Percentiles rank a stretch among this genome's conserved stretches.
Conservation (phyloP, 2,797 vertebrate genomes). For the Moxostoma hubbsi region DNA sequence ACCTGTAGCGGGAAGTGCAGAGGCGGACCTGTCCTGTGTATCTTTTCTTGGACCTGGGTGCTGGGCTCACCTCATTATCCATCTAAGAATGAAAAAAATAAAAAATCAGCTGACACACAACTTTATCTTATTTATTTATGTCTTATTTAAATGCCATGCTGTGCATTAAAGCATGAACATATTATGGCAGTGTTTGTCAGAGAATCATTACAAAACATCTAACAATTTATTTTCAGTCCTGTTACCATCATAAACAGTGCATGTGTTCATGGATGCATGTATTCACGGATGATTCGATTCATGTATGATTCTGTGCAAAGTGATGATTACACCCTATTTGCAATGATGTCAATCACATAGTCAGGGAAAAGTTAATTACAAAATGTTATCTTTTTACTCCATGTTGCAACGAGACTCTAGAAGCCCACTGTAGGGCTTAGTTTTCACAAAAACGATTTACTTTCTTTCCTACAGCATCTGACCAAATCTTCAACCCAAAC, state of each 20-base stretch:
- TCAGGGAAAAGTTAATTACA: slow-evolving; percentile 18
- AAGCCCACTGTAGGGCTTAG: background rate
- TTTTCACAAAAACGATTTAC: background rate
- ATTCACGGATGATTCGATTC: slow-evolving; percentile 9
- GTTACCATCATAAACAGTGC: slow-evolving; percentile 19
- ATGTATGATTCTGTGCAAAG: slow-evolving; percentile 6
- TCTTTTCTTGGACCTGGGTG: slow-evolving; percentile 88
- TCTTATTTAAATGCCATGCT: background rate
- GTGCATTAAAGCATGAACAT: background rate
- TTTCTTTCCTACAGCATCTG: background rate
- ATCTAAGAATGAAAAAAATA: slow-evolving; percentile 77
- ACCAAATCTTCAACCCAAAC: slow-evolving; percentile 10
- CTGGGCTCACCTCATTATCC: slow-evolving; percentile 89
- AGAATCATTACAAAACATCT: slow-evolving; percentile 31
- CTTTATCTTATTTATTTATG: background rate
- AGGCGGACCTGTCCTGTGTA: slow-evolving; percentile 96
- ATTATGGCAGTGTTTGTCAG: slow-evolving; percentile 9
- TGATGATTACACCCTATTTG: slow-evolving; percentile 38
- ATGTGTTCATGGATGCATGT: slow-evolving; percentile 24
- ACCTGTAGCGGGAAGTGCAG: slow-evolving; percentile 98
- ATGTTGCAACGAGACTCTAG: background rate
- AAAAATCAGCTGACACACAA: background rate
- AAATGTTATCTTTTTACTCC: background rate
- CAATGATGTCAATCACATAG: slow-evolving; percentile 30
- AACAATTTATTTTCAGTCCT: slow-evolving; percentile 11